Base-by-base conservation (phyloP, 1,140 invertebrate species). In the Sipha flava region DNA sequence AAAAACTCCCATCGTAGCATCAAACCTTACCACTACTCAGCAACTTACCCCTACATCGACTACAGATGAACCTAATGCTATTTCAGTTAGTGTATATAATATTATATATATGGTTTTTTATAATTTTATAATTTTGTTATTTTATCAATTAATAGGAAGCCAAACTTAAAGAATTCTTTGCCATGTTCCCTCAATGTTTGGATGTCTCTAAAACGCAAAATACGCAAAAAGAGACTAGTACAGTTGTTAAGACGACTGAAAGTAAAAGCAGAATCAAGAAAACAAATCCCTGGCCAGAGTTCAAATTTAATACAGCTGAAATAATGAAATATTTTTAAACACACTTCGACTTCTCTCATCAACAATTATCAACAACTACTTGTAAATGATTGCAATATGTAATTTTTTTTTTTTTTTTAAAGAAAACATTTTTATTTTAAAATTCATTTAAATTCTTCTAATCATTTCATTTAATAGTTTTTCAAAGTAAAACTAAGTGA, bases 311-410 rank as follows among this genome's bases (percentile, higher is more conserved):
- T 16, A 77, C 31, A 45, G 73, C 73, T 18, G 73, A 77, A 77
- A 77, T 77, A 40, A 77, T 77, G 73, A 77, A 77, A 40, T 77
- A 59, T 59, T 77, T 77, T 77, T 77, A 77, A 77, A 40, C 14
- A 40, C 7, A 14, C 43, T 43, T 57, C n/a, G 73, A 77, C 73
- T 64, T 34, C 1, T 16, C 59, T 37, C 59, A 34, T 54, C 7
- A 54, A 54, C 3, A 43, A 43, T 43, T 12, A 12, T n/a, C 23
- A 68, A 12, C 16, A 16, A 64, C 16, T 16, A 54, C 9, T 52
- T 10, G 34, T 54, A 77, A 7, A 57, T 77, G 10, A 59, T 57
- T 40, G 72, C 26, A 37, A 43, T 77, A 40, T 43, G 34, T n/a
- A 23, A 40, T 16, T 18, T 77, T 77, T 75, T 72, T 7, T 34